Evolutionary conservation across 2,113 vertebrate genomes (phyloP).

Genomic region (Crotalus tigris): DNA sequence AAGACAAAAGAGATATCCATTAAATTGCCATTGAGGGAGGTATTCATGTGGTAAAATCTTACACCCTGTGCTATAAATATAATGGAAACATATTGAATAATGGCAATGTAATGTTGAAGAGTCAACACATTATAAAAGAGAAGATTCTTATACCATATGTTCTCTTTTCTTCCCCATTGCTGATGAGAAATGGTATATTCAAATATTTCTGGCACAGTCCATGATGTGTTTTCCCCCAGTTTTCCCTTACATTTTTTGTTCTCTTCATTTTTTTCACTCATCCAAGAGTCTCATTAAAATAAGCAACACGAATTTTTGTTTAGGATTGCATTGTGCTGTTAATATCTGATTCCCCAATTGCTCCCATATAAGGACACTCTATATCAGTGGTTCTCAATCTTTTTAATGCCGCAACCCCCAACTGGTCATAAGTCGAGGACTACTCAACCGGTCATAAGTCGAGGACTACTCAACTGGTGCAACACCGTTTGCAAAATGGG

Average conservation of each 20-base stretch:
- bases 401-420: no score
- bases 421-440: no score
- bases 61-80: background rate
- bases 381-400: background rate
- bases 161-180: background rate
- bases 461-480: no score
- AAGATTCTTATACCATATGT: background rate
- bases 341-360: background rate
- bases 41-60: background rate
- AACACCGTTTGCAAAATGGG: no score
- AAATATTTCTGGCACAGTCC: background rate
- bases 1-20: background rate
- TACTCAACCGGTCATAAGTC: no score
- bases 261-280: background rate
- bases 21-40: background rate
- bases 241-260: background rate
- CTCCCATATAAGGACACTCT: background rate
- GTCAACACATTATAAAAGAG: background rate
- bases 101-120: constrained; percentile 1
- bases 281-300: background rate
- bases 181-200: background rate
- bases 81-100: background rate
- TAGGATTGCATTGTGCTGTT: background rate
- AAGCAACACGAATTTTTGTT: no score
- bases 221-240: background rate